Evolutionary conservation across 2,888 invertebrate species (phyloP), one percentile per base, ranked within the genome.

Genomic region (Dioctria linearis): DNA sequence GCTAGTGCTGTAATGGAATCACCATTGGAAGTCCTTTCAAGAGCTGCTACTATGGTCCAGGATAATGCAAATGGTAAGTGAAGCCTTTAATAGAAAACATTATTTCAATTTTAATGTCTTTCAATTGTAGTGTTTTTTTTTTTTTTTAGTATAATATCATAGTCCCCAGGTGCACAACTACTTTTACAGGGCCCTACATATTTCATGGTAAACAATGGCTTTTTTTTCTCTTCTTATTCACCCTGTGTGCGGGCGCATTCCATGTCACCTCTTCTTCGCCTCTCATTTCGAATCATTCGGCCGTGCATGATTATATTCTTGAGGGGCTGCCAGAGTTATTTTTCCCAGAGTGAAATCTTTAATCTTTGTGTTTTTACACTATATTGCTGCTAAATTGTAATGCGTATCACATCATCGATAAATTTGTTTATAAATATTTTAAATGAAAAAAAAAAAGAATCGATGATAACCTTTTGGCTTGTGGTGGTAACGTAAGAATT

Each of bases 31-130:
- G 96, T 96, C 85, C 91, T 96, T 84, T 96, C 96, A 84, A 92
- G 96, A 86, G 96, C 96, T 82, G 96, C 96, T 39, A 95, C 95
- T 39, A 96, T 96, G 95, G 93, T 96, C 85, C 95, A 95, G 89
- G 94, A 94, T 83, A 93, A 93, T 84, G 86, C 88, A 80, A 88
- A 86, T 84, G 89, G 88, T 89, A 83, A 86, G 88, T 85, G 87
- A 43, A 43, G 40, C 43, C 65, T 39, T 6, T 39, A 25, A 9
- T 66, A 42, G 40, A 37, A 6, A 39, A 40, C 2, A 9, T 63
- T 3, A 5, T n/a, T n/a, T 25, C 39, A 63, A 63, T 40, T 13
- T 25, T 37, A 6, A 61, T 37, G 13, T 37, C 25, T 57, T 5
- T 5, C 13, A 46, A 46, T 46, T 13, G 13, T 3, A 13, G 25